Conservation (phyloP, 2,888 invertebrate genomes). For the Mythimna albipuncta region DNA sequence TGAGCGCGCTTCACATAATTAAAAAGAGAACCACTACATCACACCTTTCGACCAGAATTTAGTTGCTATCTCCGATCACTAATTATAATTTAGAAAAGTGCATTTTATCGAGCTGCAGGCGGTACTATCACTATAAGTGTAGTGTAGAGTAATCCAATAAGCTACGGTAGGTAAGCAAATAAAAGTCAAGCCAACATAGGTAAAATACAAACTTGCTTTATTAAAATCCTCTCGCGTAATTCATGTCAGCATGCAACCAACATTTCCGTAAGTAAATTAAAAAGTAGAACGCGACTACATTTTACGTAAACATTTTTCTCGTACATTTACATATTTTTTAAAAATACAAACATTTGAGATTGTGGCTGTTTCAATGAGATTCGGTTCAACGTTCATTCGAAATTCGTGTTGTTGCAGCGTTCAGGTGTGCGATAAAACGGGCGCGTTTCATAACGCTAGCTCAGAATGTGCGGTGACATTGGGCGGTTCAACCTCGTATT, state of each 20-base stretch:
- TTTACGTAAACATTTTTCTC: not conserved
- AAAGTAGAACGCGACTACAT: slow-evolving; percentile 6
- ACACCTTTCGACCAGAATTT: not conserved
- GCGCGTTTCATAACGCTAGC: slow-evolving; percentile 34
- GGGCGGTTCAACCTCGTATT: slow-evolving; percentile 38
- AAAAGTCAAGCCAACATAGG: not conserved
- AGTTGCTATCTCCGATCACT: not conserved
- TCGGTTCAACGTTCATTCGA: slow-evolving; percentile 5
- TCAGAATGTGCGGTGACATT: slow-evolving; percentile 39
- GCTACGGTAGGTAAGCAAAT: not conserved
- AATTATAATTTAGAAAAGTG: not conserved
- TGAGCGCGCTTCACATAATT: not conserved
- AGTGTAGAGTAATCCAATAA: not conserved
- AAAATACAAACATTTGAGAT: not conserved
- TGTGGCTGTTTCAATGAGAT: not conserved
- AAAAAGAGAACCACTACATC: not conserved
- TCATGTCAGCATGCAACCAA: slow-evolving; percentile 2
- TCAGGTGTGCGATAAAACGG: slow-evolving; percentile 21
- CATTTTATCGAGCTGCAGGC: not conserved
- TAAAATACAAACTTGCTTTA: not conserved
- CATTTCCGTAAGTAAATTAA: slow-evolving; percentile 2
- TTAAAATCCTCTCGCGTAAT: not conserved
- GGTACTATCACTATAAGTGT: no score
- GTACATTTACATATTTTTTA: slow-evolving; percentile 1
- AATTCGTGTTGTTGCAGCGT: slow-evolving; percentile 14